Conservation (phyloP, 1,140 invertebrate genomes). For the Pachyrhynchus sulphureomaculatus region DNA sequence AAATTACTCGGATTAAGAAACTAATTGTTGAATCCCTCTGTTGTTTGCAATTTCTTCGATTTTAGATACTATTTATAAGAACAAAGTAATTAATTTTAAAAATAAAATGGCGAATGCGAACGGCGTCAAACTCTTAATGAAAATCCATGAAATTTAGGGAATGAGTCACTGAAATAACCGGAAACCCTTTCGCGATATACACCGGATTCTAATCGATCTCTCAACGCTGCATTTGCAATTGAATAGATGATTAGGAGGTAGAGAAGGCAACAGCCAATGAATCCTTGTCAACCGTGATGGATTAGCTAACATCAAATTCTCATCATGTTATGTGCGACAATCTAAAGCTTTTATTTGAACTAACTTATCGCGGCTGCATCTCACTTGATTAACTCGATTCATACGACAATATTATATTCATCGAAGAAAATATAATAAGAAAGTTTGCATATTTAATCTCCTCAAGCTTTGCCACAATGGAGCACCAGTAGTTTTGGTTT, state of each 20-base stretch:
- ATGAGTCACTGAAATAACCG: conserved; percentile 37
- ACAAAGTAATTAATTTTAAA: too few relatives aligned
- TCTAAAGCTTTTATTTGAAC: conserved; percentile 33
- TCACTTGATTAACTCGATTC: conserved; percentile 35
- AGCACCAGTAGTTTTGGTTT: conserved; percentile 17
- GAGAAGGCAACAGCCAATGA: conserved; percentile 37
- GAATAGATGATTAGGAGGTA: conserved; percentile 42
- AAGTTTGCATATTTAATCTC: conserved; percentile 27
- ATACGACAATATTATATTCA: conserved; percentile 20
- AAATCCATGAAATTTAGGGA: conserved; percentile 20
- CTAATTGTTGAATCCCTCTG: too few relatives aligned
- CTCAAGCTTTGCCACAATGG: conserved; percentile 14
- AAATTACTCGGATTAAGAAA: too few relatives aligned
- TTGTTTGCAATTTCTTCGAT: too few relatives aligned
- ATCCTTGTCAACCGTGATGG: conserved; percentile 41
- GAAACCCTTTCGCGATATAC: conserved; percentile 38
- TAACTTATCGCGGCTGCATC: conserved; percentile 28
- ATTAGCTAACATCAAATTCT: conserved; percentile 39
- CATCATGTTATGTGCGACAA: conserved; percentile 37
- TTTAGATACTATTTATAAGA: too few relatives aligned
- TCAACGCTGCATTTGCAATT: conserved; percentile 42
- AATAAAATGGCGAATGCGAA: too few relatives aligned
- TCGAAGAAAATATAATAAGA: conserved; percentile 27
- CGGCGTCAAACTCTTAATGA: too few relatives aligned
- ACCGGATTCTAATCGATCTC: conserved; percentile 39